These are phyloP conservation scores for Scyliorhinus canicula DNA, from an alignment of 2,797 vertebrate genomes.

Conservation along the genomic window DNA sequence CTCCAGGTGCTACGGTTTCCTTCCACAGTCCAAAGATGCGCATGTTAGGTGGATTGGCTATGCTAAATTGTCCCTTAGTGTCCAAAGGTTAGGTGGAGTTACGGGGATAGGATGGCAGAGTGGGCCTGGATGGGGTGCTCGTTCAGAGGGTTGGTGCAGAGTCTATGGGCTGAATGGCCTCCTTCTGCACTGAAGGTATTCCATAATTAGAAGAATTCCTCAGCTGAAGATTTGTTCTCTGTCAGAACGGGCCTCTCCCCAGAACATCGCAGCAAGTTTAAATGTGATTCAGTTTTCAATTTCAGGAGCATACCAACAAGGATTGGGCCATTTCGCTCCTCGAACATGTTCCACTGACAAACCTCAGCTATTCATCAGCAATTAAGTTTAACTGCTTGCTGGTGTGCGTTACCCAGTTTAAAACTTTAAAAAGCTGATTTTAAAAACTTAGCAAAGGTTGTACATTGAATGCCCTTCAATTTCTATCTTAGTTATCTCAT, in stretches of 20 bases:
- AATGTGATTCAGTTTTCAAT: slow-evolving; percentile 69
- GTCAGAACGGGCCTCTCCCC: slow-evolving; percentile 78
- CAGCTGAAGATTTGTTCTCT: slow-evolving; percentile 81
- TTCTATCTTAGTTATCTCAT: neutral
- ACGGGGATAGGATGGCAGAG: no score
- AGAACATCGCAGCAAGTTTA: slow-evolving; percentile 67
- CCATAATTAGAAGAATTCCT: slow-evolving; percentile 74
- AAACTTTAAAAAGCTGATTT: neutral
- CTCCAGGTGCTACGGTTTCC: no score
- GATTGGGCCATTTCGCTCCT: neutral
- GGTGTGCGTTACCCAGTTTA: neutral
- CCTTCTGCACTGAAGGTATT: no score
- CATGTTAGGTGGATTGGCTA: no score
- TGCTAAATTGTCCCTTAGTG: no score
- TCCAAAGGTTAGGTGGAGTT: no score
- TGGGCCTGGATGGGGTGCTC: no score
- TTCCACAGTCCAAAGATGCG: no score
- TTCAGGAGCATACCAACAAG: neutral
- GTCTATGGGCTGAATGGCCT: no score
- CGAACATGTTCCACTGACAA: neutral
- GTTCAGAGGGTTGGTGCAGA: no score
- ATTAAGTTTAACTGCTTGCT: neutral
- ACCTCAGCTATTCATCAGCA: neutral
- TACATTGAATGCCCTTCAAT: neutral
- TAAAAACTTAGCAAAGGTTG: no score